phyloP scores from a whole-genome alignment of 2,797 vertebrate species.

The Mionectes olivaceus region DNA sequence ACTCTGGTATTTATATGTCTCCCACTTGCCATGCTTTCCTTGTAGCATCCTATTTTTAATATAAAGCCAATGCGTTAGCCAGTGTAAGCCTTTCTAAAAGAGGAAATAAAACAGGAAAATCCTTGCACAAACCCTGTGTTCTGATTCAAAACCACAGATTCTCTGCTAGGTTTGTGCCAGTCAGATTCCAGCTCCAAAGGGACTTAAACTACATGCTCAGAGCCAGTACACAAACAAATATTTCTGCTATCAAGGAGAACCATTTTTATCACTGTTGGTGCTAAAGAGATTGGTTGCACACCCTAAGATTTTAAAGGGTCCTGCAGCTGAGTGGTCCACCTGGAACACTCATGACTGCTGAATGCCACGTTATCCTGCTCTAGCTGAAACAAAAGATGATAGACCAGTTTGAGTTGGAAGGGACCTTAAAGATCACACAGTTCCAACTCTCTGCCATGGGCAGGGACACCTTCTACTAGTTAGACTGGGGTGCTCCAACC shows the following conservation, averaged over 20 bases:
- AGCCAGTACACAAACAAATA: neutral
- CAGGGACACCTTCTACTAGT: neutral
- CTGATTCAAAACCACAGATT: neutral
- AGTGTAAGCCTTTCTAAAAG: neutral
- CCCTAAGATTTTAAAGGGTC: neutral
- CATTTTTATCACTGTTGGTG: neutral
- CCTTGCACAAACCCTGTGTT: conserved; percentile 1
- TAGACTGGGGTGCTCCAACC: neutral
- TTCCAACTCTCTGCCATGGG: neutral
- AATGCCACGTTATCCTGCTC: neutral
- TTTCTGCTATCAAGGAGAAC: neutral
- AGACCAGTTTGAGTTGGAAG: neutral
- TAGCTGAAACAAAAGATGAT: neutral
- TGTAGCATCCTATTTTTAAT: neutral
- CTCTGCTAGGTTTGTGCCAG: neutral
- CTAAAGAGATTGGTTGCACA: neutral
- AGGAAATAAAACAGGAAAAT: neutral
- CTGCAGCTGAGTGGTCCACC: neutral
- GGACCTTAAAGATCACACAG: neutral
- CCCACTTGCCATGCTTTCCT: neutral
- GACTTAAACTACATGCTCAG: neutral
- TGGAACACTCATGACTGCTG: neutral
- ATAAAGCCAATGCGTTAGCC: neutral
- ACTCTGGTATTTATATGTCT: neutral
- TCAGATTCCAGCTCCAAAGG: neutral